Evolutionary conservation across 92 coral and sea anemone genomes (phyloP), one percentile per base, ranked within the genome.

Genomic region (Metridium senile): DNA sequence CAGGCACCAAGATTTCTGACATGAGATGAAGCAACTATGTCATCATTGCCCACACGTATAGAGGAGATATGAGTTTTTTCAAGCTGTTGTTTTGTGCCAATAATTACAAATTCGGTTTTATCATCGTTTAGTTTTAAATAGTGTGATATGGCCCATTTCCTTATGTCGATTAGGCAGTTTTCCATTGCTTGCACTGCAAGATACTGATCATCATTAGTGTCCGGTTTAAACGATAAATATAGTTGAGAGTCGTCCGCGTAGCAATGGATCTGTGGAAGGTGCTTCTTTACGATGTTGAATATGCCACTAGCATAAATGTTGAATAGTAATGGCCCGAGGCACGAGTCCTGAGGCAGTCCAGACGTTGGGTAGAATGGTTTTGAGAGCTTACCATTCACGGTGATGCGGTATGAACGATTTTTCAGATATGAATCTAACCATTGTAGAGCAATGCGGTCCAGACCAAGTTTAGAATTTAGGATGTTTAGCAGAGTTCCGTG

Each of bases 1-100:
- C 72, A 67, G 34, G 72, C 66, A 17, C 83, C 83, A 33, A 78
- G 30, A 57, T 78, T 67, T 78, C 83, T 66, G 62, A 78, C 83
- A 45, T 58, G n/a, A 26, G 74, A 68, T 29, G 83, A 67, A 30
- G 72, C 75, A 23, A 20, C 29, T 1, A 78, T 32, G 75, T 78
- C 83, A 53, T 13, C 6, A 61, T 49, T 68, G 18, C 83, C 83
- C n/a, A 78, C 62, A 49, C 83, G 72, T 25, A 78, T 69, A 57
- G 64, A 66, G 35, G 74, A 30, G 58, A 65, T 45, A 53, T 58
- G 64, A 78, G 52, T 57, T 27, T 78, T 69, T 52, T 28, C 72
- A 43, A 78, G 72, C 59, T 78, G 66, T 56, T 74, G 66, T 28
- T 69, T n/a, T 30, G 69, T 74, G 22, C 68, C 80, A 57, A 74